A percentile compares a stretch with the other conserved stretches of the same genome.
These are phyloP conservation scores for Romanogobio albipinnatus DNA, from an alignment of 2,113 vertebrate species.

Conservation along the genomic window DNA sequence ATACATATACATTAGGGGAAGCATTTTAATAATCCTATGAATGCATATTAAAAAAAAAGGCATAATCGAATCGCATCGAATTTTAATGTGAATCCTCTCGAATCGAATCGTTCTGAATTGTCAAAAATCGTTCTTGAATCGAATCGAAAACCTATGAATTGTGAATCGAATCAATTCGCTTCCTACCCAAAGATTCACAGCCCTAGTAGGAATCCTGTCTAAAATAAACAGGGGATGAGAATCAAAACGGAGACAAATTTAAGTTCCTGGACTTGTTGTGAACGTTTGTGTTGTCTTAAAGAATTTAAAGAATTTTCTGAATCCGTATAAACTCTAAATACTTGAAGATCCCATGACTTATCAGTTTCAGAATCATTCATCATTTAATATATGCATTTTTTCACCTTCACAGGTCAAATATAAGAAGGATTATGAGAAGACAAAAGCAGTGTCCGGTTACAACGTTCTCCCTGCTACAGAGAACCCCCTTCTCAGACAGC, in stretches of 20 bases:
- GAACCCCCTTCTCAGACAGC: conserved; percentile 89
- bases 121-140: too few relatives aligned
- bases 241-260: background rate
- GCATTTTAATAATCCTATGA: too few relatives aligned
- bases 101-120: too few relatives aligned
- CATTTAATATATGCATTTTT: conserved; percentile 38
- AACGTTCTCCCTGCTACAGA: conserved; percentile 95
- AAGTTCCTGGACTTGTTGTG: background rate
- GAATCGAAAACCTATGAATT: too few relatives aligned
- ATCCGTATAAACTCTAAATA: background rate
- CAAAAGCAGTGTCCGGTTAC: conserved; percentile 85
- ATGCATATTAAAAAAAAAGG: too few relatives aligned
- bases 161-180: too few relatives aligned
- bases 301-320: background rate
- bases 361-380: background rate
- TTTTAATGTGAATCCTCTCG: too few relatives aligned
- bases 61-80: too few relatives aligned
- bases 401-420: conserved; percentile 84
- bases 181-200: too few relatives aligned
- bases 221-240: background rate
- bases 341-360: background rate
- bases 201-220: background rate
- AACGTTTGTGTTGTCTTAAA: background rate
- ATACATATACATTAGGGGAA: too few relatives aligned
- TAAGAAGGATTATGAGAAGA: conserved; percentile 92